Base-by-base conservation (phyloP, 1,140 invertebrate genomes). In the Drosophila orena region DNA sequence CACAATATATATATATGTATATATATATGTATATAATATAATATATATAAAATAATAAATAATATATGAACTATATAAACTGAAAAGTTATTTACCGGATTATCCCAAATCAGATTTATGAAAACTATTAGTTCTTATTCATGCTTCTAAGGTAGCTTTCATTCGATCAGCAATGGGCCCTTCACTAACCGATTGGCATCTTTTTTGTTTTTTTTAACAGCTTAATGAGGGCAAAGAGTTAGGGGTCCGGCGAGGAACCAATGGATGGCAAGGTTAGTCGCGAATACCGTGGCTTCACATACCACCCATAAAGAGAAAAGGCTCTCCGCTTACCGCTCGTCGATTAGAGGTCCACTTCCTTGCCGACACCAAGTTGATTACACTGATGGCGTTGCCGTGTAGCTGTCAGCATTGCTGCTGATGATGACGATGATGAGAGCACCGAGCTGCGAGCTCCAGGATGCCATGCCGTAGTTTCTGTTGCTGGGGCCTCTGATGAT, bases 371-470 rank as follows among this genome's bases (percentile, higher is more conserved):
- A 77, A 89, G 84, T 88, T 88, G 84, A 88, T 88, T 88, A 88
- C 84, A 73, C 84, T 88, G 84, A 88, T 88, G 84, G 84, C 84
- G 84, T 88, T 88, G 84, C 84, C 79, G 84, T 88, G 84, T 88
- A 79, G 84, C 84, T 88, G 84, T 88, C 84, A 88, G 79, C 84
- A 84, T 70, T 61, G 84, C 85, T 89, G 84, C 85, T 84, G 84
- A 84, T 89, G 84, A 88, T 89, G 84, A 84, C 84, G 76, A 88
- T 88, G 83, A 88, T 89, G 83, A 89, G 83, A 89, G 83, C 79
- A 76, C 44, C 44, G 44, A 24, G 43, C 43, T 11, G 7, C 43
- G 17, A 44, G 44, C 44, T 46, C 44, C 44, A 24, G 22, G 44
- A 22, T 46, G 17, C 42, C 42, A 12, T 44, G 42, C 42, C 12